phyloP scores from a whole-genome alignment of 2,888 invertebrate genomes.

The Caenorhabditis plicata region DNA sequence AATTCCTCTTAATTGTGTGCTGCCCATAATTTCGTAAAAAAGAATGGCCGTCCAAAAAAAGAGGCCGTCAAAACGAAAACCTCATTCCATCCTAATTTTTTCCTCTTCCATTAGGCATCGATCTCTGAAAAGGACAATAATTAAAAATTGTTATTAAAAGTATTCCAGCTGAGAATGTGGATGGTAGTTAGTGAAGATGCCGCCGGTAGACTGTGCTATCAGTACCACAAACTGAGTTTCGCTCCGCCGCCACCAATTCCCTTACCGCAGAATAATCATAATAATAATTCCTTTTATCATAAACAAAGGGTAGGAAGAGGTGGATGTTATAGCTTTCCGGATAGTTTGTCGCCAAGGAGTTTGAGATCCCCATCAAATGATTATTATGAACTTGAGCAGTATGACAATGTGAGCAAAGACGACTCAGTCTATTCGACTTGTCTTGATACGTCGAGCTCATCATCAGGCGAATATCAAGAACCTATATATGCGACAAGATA shows the following conservation, averaged over 20 bases:
- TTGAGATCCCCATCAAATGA: conserved; percentile 1
- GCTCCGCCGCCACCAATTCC: conserved; percentile 12
- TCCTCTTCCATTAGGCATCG: no score
- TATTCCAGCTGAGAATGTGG: conserved; percentile 35
- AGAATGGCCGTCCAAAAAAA: no score
- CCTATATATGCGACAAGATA: conserved; percentile 25
- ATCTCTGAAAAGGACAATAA: no score
- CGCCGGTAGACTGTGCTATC: conserved; percentile 41
- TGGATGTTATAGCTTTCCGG: conserved; percentile 38
- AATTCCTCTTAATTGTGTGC: no score
- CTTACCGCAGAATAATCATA: conserved; percentile 3
- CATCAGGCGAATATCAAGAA: conserved; percentile 40
- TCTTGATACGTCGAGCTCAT: conserved; percentile 27
- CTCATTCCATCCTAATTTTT: no score
- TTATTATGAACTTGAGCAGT: conserved; percentile 34
- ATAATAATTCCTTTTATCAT: conserved; percentile 5
- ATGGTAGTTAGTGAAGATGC: conserved; percentile 49
- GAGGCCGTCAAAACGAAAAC: no score
- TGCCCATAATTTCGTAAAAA: no score
- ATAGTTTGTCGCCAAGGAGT: conserved; percentile 5
- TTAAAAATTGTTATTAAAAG: no score
- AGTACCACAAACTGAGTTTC: conserved; percentile 32
- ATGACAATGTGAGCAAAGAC: conserved; percentile 42
- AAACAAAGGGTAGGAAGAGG: conserved; percentile 29
- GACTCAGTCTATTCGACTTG: conserved; percentile 17